A percentile compares a stretch with the other conserved stretches of the same genome.
phyloP scores from a whole-genome alignment of 2,888 invertebrate species.

The Drosophila lacicola region DNA sequence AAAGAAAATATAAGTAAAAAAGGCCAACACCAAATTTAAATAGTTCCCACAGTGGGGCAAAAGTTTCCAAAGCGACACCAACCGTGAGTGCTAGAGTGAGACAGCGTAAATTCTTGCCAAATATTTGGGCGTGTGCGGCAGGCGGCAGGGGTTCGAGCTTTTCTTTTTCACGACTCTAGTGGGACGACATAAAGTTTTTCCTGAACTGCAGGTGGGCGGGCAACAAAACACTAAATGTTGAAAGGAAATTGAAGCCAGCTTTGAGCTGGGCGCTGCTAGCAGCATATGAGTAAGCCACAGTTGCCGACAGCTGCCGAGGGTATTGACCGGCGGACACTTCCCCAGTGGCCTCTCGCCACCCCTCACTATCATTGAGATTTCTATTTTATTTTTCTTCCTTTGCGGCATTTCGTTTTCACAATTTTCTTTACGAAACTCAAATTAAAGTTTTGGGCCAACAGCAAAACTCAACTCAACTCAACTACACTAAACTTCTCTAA shows the following conservation, averaged over 20 bases:
- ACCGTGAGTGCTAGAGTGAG: slow-evolving; percentile 17
- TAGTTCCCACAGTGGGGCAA: slow-evolving; percentile 62
- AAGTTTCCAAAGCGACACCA: slow-evolving; percentile 42
- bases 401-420: slow-evolving; percentile 40
- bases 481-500: slow-evolving; percentile 64
- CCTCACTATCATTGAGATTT: background rate
- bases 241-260: slow-evolving; percentile 59
- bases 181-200: slow-evolving; percentile 43
- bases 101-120: slow-evolving; percentile 27
- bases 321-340: slow-evolving; percentile 26
- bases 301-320: slow-evolving; percentile 36
- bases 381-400: slow-evolving; percentile 2
- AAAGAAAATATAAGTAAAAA: slow-evolving; percentile 2
- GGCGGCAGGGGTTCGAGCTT: slow-evolving; percentile 4
- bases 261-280: slow-evolving; percentile 22
- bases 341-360: background rate
- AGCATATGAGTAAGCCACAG: slow-evolving; percentile 46
- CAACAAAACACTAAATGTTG: slow-evolving; percentile 37
- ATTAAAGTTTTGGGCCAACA: slow-evolving; percentile 64
- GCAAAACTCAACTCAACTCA: slow-evolving; percentile 52
- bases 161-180: slow-evolving; percentile 28
- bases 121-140: slow-evolving; percentile 7
- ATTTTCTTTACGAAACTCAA: slow-evolving; percentile 62
- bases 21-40: slow-evolving; percentile 69
- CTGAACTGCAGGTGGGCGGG: slow-evolving; percentile 35